These are phyloP conservation scores for Mantis religiosa DNA, from an alignment of 2,888 invertebrate species.

Conservation along the genomic window DNA sequence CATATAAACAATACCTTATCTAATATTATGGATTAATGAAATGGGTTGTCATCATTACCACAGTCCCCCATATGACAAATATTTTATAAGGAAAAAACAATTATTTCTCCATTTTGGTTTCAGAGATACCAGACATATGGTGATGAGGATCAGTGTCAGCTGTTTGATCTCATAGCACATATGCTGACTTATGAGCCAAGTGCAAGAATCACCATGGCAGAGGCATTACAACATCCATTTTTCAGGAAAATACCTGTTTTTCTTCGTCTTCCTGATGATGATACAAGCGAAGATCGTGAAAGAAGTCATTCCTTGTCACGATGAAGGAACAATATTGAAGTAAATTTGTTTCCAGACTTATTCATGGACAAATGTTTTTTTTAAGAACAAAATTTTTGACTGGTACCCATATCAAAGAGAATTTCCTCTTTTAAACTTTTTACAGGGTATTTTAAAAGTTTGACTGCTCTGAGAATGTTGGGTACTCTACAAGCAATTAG, in stretches of 20 bases:
- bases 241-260: conserved; percentile 80
- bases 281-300: conserved; percentile 53
- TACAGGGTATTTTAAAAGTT: too few species aligned
- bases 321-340: conserved; percentile 47
- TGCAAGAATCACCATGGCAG: conserved; percentile 79
- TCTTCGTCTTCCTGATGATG: conserved; percentile 62
- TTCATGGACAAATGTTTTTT: not conserved
- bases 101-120: conserved; percentile 36
- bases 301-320: conserved; percentile 68
- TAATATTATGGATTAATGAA: too few species aligned
- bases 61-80: too few species aligned
- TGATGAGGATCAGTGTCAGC: conserved; percentile 83
- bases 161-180: conserved; percentile 90
- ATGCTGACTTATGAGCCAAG: conserved; percentile 98
- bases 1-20: too few species aligned
- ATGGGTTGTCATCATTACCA: too few species aligned
- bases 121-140: conserved; percentile 87
- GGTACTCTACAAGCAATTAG: too few species aligned
- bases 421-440: too few species aligned
- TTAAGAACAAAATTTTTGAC: too few species aligned
- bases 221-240: conserved; percentile 89
- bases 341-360: not conserved
- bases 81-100: not conserved
- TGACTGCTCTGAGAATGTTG: too few species aligned
- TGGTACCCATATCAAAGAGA: too few species aligned